Evolutionary conservation across 2,113 vertebrate genomes (phyloP).

Genomic region (Eclectus roratus): DNA sequence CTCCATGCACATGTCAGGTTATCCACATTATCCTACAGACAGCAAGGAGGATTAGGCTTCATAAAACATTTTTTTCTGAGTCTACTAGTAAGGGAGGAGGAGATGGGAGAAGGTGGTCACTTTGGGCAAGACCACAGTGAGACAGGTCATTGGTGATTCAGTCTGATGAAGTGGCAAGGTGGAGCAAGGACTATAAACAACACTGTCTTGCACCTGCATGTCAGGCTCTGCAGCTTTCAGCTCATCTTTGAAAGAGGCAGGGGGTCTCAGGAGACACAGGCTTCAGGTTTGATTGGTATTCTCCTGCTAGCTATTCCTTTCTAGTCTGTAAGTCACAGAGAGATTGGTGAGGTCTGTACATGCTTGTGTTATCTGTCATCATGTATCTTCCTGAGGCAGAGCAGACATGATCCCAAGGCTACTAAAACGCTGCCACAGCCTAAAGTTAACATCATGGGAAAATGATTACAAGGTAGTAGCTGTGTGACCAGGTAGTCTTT

Average conservation of each 20-base stretch:
- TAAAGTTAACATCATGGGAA: neutral
- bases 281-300: neutral
- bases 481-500: neutral
- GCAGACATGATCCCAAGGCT: neutral
- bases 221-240: neutral
- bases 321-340: neutral
- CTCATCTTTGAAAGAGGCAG: neutral
- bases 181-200: neutral
- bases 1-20: neutral
- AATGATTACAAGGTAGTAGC: neutral
- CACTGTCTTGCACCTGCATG: neutral
- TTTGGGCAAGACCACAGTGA: neutral
- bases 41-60: neutral
- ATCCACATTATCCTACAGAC: neutral
- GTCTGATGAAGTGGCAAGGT: neutral
- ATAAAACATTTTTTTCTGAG: neutral
- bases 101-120: neutral
- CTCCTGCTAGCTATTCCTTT: neutral
- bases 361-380: neutral
- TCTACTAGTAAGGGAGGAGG: neutral
- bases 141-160: neutral
- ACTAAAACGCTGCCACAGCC: neutral
- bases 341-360: neutral
- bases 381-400: neutral
- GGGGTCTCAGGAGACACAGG: neutral